Conservation (phyloP, 2,113 vertebrate genomes). For the Crypturellus undulatus region DNA sequence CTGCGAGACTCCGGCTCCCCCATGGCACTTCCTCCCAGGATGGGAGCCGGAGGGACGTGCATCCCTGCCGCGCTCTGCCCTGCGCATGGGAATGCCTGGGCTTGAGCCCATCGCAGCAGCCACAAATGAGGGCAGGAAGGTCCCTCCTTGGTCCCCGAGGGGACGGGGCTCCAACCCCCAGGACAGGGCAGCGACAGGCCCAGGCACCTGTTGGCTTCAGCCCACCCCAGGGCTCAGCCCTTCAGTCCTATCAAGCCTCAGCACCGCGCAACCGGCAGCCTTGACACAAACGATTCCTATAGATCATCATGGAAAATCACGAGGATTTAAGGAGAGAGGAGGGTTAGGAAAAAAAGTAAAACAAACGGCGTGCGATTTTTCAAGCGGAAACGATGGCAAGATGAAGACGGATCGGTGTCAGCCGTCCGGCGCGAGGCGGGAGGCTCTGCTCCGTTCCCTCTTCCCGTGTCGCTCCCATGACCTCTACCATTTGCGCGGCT, state of each 20-base stretch:
- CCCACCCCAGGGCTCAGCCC: not conserved
- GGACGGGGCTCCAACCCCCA: not conserved
- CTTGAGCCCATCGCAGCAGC: not conserved
- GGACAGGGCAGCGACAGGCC: not conserved
- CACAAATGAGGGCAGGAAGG: not conserved
- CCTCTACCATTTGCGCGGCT: conserved; percentile 75
- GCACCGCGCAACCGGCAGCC: conserved; percentile 19
- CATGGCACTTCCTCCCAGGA: too few species aligned
- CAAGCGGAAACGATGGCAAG: conserved; percentile 66
- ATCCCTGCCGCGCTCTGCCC: too few species aligned
- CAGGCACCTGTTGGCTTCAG: conserved; percentile 58
- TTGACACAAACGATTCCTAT: conserved; percentile 50
- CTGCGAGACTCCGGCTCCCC: not conserved
- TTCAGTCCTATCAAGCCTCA: conserved; percentile 25
- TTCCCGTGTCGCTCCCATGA: conserved; percentile 60
- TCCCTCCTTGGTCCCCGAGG: not conserved
- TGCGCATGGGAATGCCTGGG: accelerated
- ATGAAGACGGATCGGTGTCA: conserved; percentile 73
- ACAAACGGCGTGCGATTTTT: conserved; percentile 61
- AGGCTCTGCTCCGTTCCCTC: conserved; percentile 64
- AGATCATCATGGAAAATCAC: conserved; percentile 31
- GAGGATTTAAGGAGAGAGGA: conserved; percentile 64
- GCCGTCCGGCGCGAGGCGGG: conserved; percentile 54
- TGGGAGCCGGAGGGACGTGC: too few species aligned
- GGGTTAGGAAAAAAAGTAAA: conserved; percentile 59